Percentiles rank a stretch among this genome's conserved stretches.
Conservation (phyloP, 2,113 vertebrate species). For the Nematolebias whitei region DNA sequence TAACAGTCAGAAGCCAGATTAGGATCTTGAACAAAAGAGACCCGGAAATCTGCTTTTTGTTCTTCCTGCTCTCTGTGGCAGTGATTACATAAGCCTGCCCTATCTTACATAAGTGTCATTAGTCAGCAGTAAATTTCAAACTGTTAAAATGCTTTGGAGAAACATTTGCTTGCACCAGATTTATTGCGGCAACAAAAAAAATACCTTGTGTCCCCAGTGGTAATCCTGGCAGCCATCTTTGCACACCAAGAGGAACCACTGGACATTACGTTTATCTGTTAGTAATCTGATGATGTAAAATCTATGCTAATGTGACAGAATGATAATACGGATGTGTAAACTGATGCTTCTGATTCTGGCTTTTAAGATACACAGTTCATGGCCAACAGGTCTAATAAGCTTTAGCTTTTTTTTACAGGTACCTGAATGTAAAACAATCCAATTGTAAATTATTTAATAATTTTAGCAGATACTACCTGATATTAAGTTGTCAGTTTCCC, state of each 20-base stretch:
- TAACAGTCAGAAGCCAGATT: constrained; percentile 54
- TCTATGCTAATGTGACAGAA: too few relatives aligned
- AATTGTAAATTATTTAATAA: too few relatives aligned
- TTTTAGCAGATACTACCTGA: too few relatives aligned
- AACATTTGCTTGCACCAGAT: constrained; percentile 25
- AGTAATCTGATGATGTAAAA: not conserved
- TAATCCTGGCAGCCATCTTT: constrained; percentile 22
- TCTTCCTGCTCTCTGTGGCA: constrained; percentile 68
- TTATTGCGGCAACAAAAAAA: constrained; percentile 29
- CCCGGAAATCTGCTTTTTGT: constrained; percentile 75
- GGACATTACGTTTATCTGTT: not conserved
- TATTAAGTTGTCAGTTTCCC: too few relatives aligned
- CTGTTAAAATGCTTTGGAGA: constrained; percentile 46
- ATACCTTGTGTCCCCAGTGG: constrained; percentile 24
- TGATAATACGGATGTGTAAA: too few relatives aligned
- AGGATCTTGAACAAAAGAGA: constrained; percentile 50
- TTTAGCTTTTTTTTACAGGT: not conserved
- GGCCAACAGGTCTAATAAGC: not conserved
- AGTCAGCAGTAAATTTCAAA: constrained; percentile 61
- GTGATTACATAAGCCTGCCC: constrained; percentile 61
- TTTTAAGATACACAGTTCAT: too few relatives aligned
- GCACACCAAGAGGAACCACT: not conserved
- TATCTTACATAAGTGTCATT: constrained; percentile 65
- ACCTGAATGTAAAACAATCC: too few relatives aligned
- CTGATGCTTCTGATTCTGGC: too few relatives aligned